A percentile compares a stretch with the other conserved stretches of the same genome.
Evolutionary conservation across 2,888 invertebrate species (phyloP).

Genomic region (Nasonia oneida): DNA sequence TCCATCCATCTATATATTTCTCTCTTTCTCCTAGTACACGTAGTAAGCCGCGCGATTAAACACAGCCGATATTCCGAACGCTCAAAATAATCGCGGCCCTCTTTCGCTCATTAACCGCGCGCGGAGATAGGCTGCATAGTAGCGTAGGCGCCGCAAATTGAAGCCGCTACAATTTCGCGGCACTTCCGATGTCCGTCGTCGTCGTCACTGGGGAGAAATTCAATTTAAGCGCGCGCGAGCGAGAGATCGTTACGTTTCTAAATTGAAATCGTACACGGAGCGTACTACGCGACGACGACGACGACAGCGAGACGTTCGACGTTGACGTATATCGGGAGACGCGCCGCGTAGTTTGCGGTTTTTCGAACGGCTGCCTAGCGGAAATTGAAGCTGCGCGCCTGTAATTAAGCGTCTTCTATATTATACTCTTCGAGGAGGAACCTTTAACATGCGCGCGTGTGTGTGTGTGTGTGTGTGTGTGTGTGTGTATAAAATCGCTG

Average conservation of each 20-base stretch:
- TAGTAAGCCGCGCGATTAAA: neutral
- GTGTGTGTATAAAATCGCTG: no score
- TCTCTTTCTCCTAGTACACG: neutral
- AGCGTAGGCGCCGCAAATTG: constrained; percentile 40
- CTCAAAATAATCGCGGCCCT: neutral
- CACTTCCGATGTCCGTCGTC: constrained; percentile 39
- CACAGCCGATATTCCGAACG: neutral
- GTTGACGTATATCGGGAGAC: neutral
- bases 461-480: no score
- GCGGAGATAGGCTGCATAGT: neutral
- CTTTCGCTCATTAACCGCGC: neutral
- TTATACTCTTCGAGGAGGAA: neutral
- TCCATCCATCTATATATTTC: neutral
- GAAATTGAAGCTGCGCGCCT: neutral
- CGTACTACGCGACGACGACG: neutral
- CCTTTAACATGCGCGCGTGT: no score
- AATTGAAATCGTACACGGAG: constrained; percentile 44
- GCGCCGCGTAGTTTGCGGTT: neutral
- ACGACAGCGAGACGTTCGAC: neutral
- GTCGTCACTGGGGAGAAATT: constrained; percentile 21
- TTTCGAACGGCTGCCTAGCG: neutral
- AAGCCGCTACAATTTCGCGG: constrained; percentile 48
- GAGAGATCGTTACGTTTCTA: constrained; percentile 46
- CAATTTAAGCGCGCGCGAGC: constrained; percentile 23
- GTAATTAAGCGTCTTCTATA: neutral